A percentile compares a stretch with the other conserved stretches of the same genome.
Conservation (phyloP, 2,113 vertebrate species). For the Chaetorhynchus papuensis region DNA sequence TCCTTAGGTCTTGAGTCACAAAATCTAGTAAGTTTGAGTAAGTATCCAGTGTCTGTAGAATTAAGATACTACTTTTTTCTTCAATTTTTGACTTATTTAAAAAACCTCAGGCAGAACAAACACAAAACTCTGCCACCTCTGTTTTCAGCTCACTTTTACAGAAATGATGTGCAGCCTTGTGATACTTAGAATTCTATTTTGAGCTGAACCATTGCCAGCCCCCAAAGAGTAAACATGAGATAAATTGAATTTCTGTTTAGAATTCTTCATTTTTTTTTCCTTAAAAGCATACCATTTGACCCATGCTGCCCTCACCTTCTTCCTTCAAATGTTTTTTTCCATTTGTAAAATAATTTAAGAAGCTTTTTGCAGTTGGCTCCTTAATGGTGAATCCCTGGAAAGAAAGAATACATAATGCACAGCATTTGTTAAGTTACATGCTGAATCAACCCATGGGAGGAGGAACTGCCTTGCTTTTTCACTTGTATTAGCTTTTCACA, state of each 20-base stretch:
- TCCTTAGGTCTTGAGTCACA: neutral
- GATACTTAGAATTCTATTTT: neutral
- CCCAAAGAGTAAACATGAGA: neutral
- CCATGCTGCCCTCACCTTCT: neutral
- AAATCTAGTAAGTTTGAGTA: neutral
- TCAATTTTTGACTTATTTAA: neutral
- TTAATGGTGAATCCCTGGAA: neutral
- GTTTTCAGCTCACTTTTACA: neutral
- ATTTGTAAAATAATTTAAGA: neutral
- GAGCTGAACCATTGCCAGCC: neutral
- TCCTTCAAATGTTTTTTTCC: neutral
- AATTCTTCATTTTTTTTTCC: neutral
- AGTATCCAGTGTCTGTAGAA: neutral
- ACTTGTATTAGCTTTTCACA: neutral
- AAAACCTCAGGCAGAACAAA: neutral
- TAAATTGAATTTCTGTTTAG: neutral
- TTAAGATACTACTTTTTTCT: neutral
- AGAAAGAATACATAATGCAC: neutral
- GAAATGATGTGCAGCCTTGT: neutral
- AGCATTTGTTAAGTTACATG: neutral
- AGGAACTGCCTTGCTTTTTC: neutral
- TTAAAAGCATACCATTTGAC: neutral
- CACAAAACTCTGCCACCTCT: neutral
- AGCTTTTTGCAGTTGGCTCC: neutral
- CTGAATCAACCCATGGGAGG: neutral